Evolutionary conservation across 2,797 vertebrate species (phyloP).

Genomic region (Esox masquinongy): DNA sequence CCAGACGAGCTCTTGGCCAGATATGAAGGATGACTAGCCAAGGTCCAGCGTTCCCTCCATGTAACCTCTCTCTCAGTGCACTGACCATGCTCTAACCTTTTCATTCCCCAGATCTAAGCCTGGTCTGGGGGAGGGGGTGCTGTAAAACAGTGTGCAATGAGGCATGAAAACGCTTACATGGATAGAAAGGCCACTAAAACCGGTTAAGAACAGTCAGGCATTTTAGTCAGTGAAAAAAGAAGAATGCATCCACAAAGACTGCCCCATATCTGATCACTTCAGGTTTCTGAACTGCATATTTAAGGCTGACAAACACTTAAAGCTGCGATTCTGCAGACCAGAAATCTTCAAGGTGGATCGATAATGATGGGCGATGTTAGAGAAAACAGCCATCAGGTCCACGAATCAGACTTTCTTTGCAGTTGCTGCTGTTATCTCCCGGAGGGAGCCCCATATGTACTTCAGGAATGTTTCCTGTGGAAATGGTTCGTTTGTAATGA

Average conservation of each 20-base stretch:
- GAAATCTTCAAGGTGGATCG: not conserved
- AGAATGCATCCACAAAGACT: slow-evolving; percentile 9
- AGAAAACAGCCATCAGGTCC: slow-evolving; percentile 12
- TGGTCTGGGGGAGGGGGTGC: slow-evolving; percentile 30
- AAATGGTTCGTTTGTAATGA: not conserved
- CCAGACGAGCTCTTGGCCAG: slow-evolving; percentile 9
- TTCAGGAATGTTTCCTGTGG: not conserved
- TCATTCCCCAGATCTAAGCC: slow-evolving; percentile 41
- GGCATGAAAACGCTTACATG: slow-evolving; percentile 33
- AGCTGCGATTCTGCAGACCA: not conserved
- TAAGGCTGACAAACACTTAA: not conserved
- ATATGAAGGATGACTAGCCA: slow-evolving; percentile 22
- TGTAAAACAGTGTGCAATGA: slow-evolving; percentile 56
- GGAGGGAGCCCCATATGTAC: not conserved
- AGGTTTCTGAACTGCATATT: not conserved
- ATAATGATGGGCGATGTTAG: not conserved
- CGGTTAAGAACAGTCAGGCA: slow-evolving; percentile 46
- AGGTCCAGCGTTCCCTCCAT: slow-evolving; percentile 9
- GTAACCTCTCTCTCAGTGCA: not conserved
- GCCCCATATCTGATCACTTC: not conserved
- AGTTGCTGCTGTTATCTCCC: slow-evolving; percentile 14
- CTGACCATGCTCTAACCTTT: slow-evolving; percentile 41
- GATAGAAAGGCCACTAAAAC: slow-evolving; percentile 26
- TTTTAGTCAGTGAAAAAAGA: slow-evolving; percentile 19
- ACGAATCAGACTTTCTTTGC: slow-evolving; percentile 31